Base-by-base conservation (phyloP, 2,797 vertebrate species). In the Myoxocephalus aenaeus region DNA sequence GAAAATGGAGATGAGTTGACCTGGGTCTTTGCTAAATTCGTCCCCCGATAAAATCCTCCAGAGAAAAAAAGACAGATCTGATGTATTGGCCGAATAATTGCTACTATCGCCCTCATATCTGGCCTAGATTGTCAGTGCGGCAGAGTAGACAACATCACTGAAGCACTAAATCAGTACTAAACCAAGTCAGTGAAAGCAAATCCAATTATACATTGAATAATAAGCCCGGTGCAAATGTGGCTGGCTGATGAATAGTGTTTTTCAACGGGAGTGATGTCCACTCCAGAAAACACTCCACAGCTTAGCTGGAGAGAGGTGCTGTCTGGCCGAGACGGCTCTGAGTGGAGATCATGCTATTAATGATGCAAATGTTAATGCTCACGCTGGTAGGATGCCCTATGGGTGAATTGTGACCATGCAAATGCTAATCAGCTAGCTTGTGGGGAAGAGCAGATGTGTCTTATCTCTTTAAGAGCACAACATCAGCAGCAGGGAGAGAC, bases 301-400 rank as follows among this genome's bases (percentile, higher is more conserved):
- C 69, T 80, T 78, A 40, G 75, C 73, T 67, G 80, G 46, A 75
- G 70, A 89, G 88, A 87, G 90, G 82, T 90, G 81, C 66, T 78
- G 89, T 86, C 87, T 86, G 87, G 67, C 79, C 51, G 79, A 86
- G 93, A 89, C 67, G 76, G 85, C 82, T 88, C 87, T 87, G 86
- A 90, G 89, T 74, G 83, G 85, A 90, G 86, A 89, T 85, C 73
- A 88, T 88, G 89, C 83, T 89, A 70, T 84, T 87, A 92, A 92
- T 87, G 80, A 92, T 81, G 77, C 81, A 65, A 62, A 22, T 75
- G 78, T 77, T 83, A 53, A 84, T 68, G 73, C 76, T 80, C 72
- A 51, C 8, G 83, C 91, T 90, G 84, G 90, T 90, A 86, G 85
- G 78, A 81, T 54, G 79, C 81, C 92, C 91, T 77, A 46, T 78